Evolutionary conservation across 2,888 invertebrate genomes (phyloP).

Genomic region (Limenitis camilla): DNA sequence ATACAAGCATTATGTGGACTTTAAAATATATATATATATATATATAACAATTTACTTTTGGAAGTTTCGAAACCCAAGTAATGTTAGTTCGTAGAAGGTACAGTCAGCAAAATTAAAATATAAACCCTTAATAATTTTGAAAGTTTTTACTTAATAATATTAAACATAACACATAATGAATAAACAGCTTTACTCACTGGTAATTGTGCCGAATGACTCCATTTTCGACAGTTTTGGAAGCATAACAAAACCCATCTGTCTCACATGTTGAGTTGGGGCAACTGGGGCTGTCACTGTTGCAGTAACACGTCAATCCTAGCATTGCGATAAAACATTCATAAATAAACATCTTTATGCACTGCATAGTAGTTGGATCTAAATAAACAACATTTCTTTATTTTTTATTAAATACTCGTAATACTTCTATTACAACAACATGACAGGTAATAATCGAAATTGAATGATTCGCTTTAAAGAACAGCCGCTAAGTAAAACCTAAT

Average conservation of each 20-base stretch:
- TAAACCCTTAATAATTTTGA: constrained; percentile 8
- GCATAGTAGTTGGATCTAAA: too few species aligned
- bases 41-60: background rate
- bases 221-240: constrained; percentile 80
- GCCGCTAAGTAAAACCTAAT: too few species aligned
- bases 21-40: too few species aligned
- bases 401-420: too few species aligned
- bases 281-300: constrained; percentile 86
- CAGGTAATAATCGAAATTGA: too few species aligned
- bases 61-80: background rate
- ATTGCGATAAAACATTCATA: background rate
- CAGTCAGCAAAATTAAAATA: constrained; percentile 9
- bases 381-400: too few species aligned
- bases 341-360: background rate
- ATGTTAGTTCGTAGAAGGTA: constrained; percentile 13
- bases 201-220: constrained; percentile 79
- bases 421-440: too few species aligned
- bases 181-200: constrained; percentile 78
- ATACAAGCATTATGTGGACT: constrained; percentile 21
- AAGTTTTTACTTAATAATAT: constrained; percentile 3
- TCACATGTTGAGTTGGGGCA: constrained; percentile 86
- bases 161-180: background rate
- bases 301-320: constrained; percentile 82
- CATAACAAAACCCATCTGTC: constrained; percentile 92
- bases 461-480: too few species aligned